Conservation (phyloP, 2,113 vertebrate genomes). For the Pterocles orientalis region DNA sequence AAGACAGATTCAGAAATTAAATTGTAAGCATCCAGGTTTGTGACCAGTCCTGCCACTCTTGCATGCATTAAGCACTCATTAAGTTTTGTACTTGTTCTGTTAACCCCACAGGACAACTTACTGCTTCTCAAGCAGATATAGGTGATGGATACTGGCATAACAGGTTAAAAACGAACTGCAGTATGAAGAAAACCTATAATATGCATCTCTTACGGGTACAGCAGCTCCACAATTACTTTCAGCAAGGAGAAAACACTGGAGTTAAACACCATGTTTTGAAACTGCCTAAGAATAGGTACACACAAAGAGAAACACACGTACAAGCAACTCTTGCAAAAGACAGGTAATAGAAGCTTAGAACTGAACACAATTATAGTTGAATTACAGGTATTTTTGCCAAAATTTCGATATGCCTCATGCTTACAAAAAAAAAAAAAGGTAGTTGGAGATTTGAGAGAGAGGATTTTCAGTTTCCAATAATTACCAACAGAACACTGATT, state of each 20-base stretch:
- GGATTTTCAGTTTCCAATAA: not conserved
- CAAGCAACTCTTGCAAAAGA: not conserved
- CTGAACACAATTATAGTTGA: not conserved
- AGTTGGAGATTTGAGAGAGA: not conserved
- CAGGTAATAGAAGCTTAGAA: not conserved
- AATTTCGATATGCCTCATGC: not conserved
- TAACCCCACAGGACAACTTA: not conserved
- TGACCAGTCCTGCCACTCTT: not conserved
- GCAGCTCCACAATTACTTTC: not conserved
- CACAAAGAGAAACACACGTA: not conserved
- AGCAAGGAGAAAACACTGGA: not conserved
- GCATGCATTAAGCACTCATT: not conserved
- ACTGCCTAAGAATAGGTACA: not conserved
- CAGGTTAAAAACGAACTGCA: not conserved
- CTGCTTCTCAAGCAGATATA: not conserved
- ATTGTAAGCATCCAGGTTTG: not conserved
- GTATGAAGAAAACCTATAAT: not conserved
- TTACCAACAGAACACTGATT: not conserved
- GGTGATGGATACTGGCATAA: not conserved
- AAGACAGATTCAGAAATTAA: not conserved
- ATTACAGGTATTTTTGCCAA: constrained; percentile 11
- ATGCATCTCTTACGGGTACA: not conserved
- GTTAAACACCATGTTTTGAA: not conserved
- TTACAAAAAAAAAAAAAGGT: not conserved
- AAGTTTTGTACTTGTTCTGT: not conserved